A percentile compares a stretch with the other conserved stretches of the same genome.
Evolutionary conservation across 2,797 vertebrate genomes (phyloP).

Genomic region (Scolopax bukidnonensis): DNA sequence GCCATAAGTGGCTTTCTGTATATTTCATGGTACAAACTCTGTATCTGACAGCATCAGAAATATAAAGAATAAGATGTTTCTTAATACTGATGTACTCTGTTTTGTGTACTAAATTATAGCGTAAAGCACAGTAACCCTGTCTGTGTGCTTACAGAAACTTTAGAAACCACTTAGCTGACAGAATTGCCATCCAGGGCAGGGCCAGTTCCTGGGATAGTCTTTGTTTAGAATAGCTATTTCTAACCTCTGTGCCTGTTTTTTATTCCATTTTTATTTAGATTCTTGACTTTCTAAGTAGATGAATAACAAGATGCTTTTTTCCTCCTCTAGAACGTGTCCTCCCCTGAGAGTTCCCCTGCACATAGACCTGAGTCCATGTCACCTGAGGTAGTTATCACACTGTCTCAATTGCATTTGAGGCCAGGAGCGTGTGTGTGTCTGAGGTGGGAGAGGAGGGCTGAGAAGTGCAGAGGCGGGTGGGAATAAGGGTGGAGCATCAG

Average conservation of each 20-base stretch:
- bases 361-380: constrained; percentile 93
- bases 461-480: neutral
- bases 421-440: neutral
- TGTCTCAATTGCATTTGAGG: constrained; percentile 56
- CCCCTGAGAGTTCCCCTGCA: constrained; percentile 92
- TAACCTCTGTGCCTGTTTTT: constrained; percentile 71
- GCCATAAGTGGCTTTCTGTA: neutral
- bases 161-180: constrained; percentile 18
- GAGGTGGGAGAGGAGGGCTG: neutral
- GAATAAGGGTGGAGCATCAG: neutral
- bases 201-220: neutral
- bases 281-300: constrained; percentile 73
- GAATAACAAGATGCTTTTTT: constrained; percentile 82
- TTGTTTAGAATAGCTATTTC: constrained; percentile 48
- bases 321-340: constrained; percentile 93
- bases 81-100: neutral
- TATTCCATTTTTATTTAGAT: constrained; percentile 67
- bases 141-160: constrained; percentile 22
- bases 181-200: neutral
- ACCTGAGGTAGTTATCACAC: constrained; percentile 87
- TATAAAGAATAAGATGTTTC: neutral
- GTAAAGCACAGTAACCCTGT: constrained; percentile 35
- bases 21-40: neutral
- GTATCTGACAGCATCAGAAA: neutral
- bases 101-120: constrained; percentile 41